Evolutionary conservation across 2,797 vertebrate genomes (phyloP).

Genomic region (Sarcoramphus papa): DNA sequence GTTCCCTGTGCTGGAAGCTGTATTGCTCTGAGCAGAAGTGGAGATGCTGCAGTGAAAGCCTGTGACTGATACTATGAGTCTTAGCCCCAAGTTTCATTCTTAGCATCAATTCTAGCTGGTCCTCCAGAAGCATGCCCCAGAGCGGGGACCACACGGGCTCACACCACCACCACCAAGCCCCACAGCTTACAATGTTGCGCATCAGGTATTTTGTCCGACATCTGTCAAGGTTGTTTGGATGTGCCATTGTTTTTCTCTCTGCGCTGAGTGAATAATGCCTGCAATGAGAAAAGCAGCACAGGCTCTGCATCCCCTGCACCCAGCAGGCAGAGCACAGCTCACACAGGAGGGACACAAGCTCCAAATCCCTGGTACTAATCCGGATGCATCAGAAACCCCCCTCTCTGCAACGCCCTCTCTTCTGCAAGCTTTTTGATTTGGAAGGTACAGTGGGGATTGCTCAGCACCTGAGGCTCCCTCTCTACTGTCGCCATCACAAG

Average conservation of each 20-base stretch:
- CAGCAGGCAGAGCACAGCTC: neutral
- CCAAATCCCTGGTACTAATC: neutral
- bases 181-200: constrained; percentile 79
- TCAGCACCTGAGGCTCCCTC: neutral
- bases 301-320: neutral
- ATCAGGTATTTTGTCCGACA: constrained; percentile 80
- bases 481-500: neutral
- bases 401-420: neutral
- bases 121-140: neutral
- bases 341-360: neutral
- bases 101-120: neutral
- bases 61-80: neutral
- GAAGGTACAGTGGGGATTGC: neutral
- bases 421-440: neutral
- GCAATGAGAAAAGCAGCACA: constrained; percentile 13
- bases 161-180: neutral
- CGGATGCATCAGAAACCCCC: neutral
- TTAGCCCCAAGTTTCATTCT: neutral
- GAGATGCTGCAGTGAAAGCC: neutral
- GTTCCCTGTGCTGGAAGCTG: neutral
- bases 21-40: neutral
- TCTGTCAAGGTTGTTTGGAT: constrained; percentile 85
- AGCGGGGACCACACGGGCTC: neutral
- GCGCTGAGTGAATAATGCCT: constrained; percentile 82
- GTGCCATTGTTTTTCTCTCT: constrained; percentile 78